Percentiles rank a stretch among this genome's conserved stretches.
Evolutionary conservation across 2,113 vertebrate species (phyloP).

Genomic region (Copsychus sechellarum): DNA sequence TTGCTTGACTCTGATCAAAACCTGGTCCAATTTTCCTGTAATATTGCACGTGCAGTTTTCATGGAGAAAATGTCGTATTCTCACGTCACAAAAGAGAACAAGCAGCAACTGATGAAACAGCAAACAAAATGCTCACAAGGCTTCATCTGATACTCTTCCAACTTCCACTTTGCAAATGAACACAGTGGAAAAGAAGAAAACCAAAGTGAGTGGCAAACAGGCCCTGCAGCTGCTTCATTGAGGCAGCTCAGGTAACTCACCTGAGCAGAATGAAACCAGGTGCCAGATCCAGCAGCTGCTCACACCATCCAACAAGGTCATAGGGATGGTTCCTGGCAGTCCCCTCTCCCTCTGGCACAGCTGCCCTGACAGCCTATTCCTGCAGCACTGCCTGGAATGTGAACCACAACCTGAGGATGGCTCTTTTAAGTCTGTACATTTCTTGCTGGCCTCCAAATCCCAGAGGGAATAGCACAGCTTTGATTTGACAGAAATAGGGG

Average conservation of each 20-base stretch:
- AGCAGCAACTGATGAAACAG: not conserved
- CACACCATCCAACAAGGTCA: accelerated
- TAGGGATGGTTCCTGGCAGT: accelerated
- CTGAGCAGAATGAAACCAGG: accelerated
- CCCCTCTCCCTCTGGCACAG: not conserved
- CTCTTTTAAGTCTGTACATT: accelerated
- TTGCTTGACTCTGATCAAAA: not conserved
- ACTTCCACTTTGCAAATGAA: not conserved
- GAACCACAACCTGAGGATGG: not conserved
- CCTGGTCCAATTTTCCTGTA: not conserved
- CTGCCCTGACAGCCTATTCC: not conserved
- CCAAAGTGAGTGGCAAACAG: accelerated
- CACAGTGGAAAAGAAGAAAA: not conserved
- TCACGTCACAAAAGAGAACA: not conserved
- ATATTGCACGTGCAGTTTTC: not conserved
- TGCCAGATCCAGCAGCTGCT: not conserved
- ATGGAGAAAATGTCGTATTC: not conserved
- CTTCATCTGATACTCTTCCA: not conserved
- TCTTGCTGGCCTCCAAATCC: not conserved
- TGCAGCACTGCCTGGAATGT: not conserved
- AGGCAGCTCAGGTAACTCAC: not conserved
- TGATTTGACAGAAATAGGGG: not conserved
- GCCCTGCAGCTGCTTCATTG: not conserved
- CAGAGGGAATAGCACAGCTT: not conserved
- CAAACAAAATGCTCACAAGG: not conserved